These are phyloP conservation scores for Ceratosolen fusciceps DNA, from an alignment of 1,140 invertebrate genomes.

Conservation along the genomic window DNA sequence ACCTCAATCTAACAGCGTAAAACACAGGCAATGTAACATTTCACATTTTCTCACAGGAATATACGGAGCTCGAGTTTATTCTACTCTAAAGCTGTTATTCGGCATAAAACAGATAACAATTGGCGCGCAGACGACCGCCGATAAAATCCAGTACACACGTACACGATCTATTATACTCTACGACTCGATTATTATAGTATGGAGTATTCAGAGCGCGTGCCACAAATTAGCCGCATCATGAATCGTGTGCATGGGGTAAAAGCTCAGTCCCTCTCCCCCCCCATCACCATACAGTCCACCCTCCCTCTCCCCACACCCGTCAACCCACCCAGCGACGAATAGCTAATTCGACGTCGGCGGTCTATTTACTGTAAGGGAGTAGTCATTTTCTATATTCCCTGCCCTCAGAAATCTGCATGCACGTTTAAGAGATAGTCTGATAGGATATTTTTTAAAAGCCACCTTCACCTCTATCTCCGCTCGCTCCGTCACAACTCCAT, in stretches of 20 bases:
- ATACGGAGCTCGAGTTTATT: too few relatives aligned
- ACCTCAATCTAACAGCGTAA: not conserved
- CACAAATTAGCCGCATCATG: conserved; percentile 14
- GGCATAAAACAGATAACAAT: not conserved
- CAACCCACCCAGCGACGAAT: not conserved
- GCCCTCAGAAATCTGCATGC: too few relatives aligned
- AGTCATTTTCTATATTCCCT: too few relatives aligned
- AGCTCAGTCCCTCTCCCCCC: not conserved
- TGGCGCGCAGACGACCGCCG: not conserved
- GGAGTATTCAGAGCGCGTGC: conserved; percentile 22
- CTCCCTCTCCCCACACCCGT: too few relatives aligned
- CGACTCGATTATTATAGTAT: not conserved
- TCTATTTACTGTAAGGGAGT: too few relatives aligned
- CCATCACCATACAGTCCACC: too few relatives aligned
- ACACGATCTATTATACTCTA: not conserved
- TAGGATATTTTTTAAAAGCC: too few relatives aligned
- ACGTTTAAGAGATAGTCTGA: too few relatives aligned
- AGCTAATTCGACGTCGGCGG: not conserved
- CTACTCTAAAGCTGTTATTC: not conserved
- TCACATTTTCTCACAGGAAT: not conserved
- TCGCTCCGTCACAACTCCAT: too few relatives aligned
- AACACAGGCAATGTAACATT: not conserved
- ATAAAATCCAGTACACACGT: not conserved
- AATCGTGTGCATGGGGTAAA: conserved; percentile 5
- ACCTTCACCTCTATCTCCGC: too few relatives aligned